A percentile compares a stretch with the other conserved stretches of the same genome.
Conservation (phyloP, 2,888 invertebrate genomes). For the Andrena minutula region DNA sequence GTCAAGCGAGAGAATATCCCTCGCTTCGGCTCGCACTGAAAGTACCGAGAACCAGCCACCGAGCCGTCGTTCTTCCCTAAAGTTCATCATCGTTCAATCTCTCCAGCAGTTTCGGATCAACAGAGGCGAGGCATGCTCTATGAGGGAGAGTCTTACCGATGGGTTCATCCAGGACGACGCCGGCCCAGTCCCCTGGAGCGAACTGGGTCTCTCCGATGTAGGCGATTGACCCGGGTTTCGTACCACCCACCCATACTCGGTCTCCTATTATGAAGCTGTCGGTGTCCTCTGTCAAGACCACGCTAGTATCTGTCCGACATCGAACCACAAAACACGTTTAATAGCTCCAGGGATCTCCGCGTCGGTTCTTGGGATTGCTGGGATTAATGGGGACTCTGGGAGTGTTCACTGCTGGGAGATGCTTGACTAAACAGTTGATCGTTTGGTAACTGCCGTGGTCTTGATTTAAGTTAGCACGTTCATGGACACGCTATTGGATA, state of each 20-base stretch:
- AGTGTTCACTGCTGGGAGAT: too few species aligned
- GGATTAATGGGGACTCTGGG: too few species aligned
- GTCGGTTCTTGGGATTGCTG: neutral
- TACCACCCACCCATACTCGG: constrained; percentile 96
- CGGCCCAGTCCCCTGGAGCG: constrained; percentile 99
- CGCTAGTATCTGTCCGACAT: constrained; percentile 91
- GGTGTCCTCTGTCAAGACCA: constrained; percentile 94
- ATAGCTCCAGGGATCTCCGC: neutral
- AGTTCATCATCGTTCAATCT: constrained; percentile 59
- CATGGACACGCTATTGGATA: neutral
- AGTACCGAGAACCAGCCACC: constrained; percentile 96
- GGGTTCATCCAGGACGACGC: constrained; percentile 97
- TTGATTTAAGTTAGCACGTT: neutral
- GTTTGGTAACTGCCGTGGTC: too few species aligned
- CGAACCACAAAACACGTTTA: constrained; percentile 40
- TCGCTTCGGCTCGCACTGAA: constrained; percentile 95
- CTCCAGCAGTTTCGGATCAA: neutral
- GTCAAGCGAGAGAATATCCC: constrained; percentile 97
- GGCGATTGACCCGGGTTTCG: constrained; percentile 96
- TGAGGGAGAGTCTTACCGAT: constrained; percentile 88
- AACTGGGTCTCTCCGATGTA: constrained; percentile 98
- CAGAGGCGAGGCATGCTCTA: neutral
- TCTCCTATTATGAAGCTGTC: constrained; percentile 99
- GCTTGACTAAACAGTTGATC: too few species aligned
- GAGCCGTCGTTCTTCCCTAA: constrained; percentile 98